Evolutionary conservation across 2,888 invertebrate species (phyloP).

Genomic region (Dilophus febrilis): DNA sequence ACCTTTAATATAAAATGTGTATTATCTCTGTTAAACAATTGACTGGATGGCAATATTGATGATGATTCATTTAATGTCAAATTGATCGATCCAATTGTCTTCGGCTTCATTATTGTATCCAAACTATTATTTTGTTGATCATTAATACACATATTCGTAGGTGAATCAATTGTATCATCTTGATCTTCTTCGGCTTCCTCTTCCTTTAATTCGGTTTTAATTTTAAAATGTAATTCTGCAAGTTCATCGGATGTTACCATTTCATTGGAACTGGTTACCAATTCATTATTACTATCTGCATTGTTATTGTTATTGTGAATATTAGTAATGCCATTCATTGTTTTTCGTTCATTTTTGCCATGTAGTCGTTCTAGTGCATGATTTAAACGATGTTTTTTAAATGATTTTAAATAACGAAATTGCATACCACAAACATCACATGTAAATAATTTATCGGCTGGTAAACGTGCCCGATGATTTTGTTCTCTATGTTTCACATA

Average conservation of each 20-base stretch:
- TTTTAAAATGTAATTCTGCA: constrained; percentile 30
- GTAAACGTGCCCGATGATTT: constrained; percentile 70
- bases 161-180: constrained; percentile 57
- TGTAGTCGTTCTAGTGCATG: constrained; percentile 72
- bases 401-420: constrained; percentile 74
- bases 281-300: constrained; percentile 34
- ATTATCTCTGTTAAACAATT: no score
- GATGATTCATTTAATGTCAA: constrained; percentile 2
- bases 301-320: constrained; percentile 10
- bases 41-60: constrained; percentile 2
- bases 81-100: neutral
- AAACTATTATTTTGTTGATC: no score
- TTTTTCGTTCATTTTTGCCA: constrained; percentile 39
- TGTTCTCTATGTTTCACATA: constrained; percentile 74
- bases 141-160: constrained; percentile 24
- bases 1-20: neutral
- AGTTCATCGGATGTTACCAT: constrained; percentile 36
- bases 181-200: constrained; percentile 40
- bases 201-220: constrained; percentile 35
- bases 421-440: constrained; percentile 89
- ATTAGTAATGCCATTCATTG: neutral
- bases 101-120: no score
- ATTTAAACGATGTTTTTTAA: constrained; percentile 76
- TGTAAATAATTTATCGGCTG: constrained; percentile 78
- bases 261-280: constrained; percentile 58